A percentile compares a stretch with the other conserved stretches of the same genome.
Evolutionary conservation across 2,797 vertebrate genomes (phyloP).

Genomic region (Epinephelus malabaricus): DNA sequence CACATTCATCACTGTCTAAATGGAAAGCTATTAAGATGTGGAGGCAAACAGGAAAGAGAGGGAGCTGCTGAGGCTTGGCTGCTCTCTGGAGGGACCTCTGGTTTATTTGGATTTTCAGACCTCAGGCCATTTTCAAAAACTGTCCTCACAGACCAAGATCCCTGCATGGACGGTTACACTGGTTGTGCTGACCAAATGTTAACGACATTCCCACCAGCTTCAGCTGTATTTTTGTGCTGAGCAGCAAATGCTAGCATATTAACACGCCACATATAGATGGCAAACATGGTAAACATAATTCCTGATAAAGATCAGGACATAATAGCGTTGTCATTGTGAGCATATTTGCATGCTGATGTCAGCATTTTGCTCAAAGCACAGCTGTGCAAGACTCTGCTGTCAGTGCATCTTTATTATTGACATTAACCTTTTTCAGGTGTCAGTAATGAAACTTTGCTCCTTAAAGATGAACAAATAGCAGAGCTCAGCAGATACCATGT

Average conservation of each 20-base stretch:
- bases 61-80: conserved; percentile 56
- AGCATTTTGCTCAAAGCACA: not conserved
- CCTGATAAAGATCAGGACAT: not conserved
- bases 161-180: not conserved
- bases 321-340: not conserved
- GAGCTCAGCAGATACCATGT: not conserved
- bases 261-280: not conserved
- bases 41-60: conserved; percentile 30
- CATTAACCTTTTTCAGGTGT: conserved; percentile 4
- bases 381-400: conserved; percentile 1
- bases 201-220: not conserved
- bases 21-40: conserved; percentile 53
- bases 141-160: conserved; percentile 11
- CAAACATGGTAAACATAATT: not conserved
- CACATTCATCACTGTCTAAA: conserved; percentile 63
- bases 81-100: conserved; percentile 51
- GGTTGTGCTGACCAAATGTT: not conserved
- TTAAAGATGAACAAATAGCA: not conserved
- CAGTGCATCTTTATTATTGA: not conserved
- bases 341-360: not conserved
- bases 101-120: conserved; percentile 54
- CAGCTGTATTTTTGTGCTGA: not conserved
- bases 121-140: conserved; percentile 27
- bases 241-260: not conserved
- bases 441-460: not conserved